Conservation (phyloP, 2,113 vertebrate species). For the Heteronetta atricapilla region DNA sequence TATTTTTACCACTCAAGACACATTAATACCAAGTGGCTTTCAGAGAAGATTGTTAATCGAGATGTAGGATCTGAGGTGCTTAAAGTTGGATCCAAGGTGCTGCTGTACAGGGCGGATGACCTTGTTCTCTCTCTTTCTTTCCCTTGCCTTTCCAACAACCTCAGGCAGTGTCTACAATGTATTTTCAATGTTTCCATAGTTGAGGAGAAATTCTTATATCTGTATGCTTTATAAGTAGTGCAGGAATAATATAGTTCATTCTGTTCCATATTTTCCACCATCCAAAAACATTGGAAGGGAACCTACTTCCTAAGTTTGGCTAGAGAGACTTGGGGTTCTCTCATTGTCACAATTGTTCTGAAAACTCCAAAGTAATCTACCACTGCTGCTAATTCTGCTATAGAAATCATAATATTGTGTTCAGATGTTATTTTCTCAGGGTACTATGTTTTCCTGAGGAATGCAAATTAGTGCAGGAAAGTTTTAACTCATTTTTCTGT, state of each 20-base stretch:
- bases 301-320: accelerated
- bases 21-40: background rate
- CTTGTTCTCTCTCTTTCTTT: background rate
- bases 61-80: background rate
- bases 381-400: background rate
- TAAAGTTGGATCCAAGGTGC: background rate
- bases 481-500: background rate
- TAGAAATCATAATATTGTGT: background rate
- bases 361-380: background rate
- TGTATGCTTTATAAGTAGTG: background rate
- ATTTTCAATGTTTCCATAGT: background rate
- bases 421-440: background rate
- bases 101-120: background rate
- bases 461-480: background rate
- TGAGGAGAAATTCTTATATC: background rate
- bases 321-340: background rate
- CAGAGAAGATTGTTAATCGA: background rate
- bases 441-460: background rate
- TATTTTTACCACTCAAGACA: background rate
- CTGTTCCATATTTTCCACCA: background rate
- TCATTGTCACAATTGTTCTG: background rate
- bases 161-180: background rate
- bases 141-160: background rate
- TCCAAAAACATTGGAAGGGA: background rate
- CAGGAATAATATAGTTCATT: background rate